Evolutionary conservation across 2,113 vertebrate species (phyloP).

Genomic region (Tetrao urogallus): DNA sequence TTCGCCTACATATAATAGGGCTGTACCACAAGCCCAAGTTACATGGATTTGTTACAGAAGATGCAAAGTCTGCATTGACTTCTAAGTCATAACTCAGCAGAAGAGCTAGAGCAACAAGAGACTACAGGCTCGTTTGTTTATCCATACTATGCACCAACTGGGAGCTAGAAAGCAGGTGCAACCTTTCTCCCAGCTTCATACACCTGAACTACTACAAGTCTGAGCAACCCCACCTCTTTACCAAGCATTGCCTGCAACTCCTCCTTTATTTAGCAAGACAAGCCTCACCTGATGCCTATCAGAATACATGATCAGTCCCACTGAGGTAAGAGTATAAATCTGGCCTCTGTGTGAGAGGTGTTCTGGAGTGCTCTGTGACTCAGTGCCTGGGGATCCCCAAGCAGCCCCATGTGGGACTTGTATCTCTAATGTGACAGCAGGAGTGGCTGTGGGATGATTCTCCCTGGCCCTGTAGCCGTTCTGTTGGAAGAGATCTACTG

Average conservation of each 20-base stretch:
- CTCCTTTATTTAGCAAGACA: neutral
- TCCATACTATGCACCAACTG: neutral
- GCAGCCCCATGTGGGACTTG: neutral
- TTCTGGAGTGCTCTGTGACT: neutral
- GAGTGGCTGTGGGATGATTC: accelerated
- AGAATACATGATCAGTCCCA: neutral
- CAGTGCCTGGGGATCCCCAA: neutral
- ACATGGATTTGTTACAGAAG: neutral
- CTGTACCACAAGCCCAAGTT: neutral
- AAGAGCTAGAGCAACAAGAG: neutral
- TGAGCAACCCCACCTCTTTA: neutral
- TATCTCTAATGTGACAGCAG: neutral
- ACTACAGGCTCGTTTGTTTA: slow-evolving; percentile 34
- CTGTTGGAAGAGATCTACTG: neutral
- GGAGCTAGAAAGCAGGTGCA: neutral
- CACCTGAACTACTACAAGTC: neutral
- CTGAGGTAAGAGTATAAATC: neutral
- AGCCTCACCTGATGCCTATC: neutral
- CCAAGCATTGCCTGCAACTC: neutral
- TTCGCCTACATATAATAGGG: slow-evolving; percentile 30
- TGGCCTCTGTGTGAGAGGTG: neutral
- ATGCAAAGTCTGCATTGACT: neutral
- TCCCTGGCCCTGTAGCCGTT: neutral
- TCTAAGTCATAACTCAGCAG: neutral
- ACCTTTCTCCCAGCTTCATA: neutral